Conservation (phyloP, 2,113 vertebrate genomes). For the Trichomycterus rosablanca region DNA sequence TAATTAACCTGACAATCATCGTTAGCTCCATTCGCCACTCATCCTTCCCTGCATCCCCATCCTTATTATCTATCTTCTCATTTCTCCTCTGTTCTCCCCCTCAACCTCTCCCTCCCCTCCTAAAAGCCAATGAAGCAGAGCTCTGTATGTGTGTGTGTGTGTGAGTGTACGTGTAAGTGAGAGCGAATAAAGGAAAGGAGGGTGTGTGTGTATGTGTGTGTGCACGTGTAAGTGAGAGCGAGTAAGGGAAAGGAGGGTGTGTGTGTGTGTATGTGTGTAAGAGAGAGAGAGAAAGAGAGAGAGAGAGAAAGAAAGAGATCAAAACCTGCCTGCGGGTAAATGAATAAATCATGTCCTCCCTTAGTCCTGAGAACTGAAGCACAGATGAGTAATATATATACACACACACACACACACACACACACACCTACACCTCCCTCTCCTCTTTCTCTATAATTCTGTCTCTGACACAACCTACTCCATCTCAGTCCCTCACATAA, state of each 20-base stretch:
- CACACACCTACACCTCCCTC: background rate
- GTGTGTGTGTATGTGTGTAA: too few species aligned
- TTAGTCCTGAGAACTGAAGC: constrained; percentile 50
- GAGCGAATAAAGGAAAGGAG: too few species aligned
- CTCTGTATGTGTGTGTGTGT: background rate
- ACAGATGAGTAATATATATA: constrained; percentile 47
- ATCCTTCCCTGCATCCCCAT: constrained; percentile 10
- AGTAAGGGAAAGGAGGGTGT: constrained; percentile 22
- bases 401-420: constrained; percentile 23
- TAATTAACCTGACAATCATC: constrained; percentile 41
- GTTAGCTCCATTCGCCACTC: constrained; percentile 13
- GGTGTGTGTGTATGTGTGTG: too few species aligned
- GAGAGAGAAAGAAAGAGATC: constrained; percentile 41
- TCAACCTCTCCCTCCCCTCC: constrained; percentile 1
- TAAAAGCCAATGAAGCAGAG: constrained; percentile 34
- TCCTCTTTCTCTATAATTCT: constrained; percentile 12
- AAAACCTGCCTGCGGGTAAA: constrained; percentile 53
- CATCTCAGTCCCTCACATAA: constrained; percentile 19
- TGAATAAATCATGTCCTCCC: constrained; percentile 55
- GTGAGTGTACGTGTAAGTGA: too few species aligned
- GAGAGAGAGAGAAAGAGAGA: constrained; percentile 31
- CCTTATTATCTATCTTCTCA: constrained; percentile 34
- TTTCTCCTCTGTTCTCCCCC: constrained; percentile 18
- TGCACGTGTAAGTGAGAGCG: constrained; percentile 4
- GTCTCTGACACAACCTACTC: constrained; percentile 24